Conservation (phyloP, 2,888 invertebrate genomes). For the Dryobota labecula region DNA sequence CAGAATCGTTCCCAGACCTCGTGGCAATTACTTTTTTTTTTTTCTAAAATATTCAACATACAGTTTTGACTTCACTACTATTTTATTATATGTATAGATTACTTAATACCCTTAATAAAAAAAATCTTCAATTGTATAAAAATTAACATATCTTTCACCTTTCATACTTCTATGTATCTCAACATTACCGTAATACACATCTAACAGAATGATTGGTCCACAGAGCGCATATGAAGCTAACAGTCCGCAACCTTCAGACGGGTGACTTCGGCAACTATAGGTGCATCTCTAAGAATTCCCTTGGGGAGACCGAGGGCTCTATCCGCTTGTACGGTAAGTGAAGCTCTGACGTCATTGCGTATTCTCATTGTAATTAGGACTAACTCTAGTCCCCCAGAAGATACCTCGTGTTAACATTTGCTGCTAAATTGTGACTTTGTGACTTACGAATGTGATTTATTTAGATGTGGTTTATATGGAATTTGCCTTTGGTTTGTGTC, state of each 20-base stretch:
- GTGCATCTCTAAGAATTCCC: slow-evolving; percentile 98
- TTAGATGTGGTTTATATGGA: not conserved
- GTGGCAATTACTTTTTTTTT: no score
- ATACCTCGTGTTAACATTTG: slow-evolving; percentile 16
- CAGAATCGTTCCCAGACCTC: no score
- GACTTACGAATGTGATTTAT: slow-evolving; percentile 11
- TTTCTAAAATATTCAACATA: no score
- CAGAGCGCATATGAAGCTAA: slow-evolving; percentile 96
- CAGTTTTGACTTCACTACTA: no score
- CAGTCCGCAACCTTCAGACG: slow-evolving; percentile 95
- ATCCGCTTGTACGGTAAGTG: slow-evolving; percentile 96
- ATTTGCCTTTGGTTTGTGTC: not conserved
- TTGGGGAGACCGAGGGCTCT: slow-evolving; percentile 98
- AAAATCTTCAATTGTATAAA: not conserved
- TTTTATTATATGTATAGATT: no score
- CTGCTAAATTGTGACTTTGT: slow-evolving; percentile 28
- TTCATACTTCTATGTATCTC: not conserved
- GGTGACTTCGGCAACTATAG: slow-evolving; percentile 97
- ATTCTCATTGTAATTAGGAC: slow-evolving; percentile 50
- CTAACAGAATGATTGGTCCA: slow-evolving; percentile 35
- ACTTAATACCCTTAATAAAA: not conserved
- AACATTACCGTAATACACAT: slow-evolving; percentile 5
- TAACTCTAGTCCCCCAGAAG: slow-evolving; percentile 1
- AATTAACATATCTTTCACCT: not conserved
- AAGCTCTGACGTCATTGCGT: slow-evolving; percentile 30